Evolutionary conservation across 1,140 invertebrate genomes (phyloP).

Genomic region (Lordiphosa stackelbergi): DNA sequence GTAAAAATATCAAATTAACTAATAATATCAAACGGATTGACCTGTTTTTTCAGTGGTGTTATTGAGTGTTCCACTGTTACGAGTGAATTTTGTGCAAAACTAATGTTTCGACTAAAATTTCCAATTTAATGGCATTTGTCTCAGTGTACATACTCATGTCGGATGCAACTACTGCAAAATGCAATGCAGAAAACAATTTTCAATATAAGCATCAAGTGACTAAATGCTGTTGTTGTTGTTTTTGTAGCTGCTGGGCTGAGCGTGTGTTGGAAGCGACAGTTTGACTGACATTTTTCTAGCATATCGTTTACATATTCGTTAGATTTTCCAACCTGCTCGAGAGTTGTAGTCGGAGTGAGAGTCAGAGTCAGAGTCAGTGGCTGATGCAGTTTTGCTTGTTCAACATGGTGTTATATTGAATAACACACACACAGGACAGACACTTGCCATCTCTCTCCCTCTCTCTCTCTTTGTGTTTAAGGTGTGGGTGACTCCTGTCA

Average conservation of each 20-base stretch:
- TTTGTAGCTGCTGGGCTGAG: constrained; percentile 35
- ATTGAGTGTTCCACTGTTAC: too few relatives aligned
- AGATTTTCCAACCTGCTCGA: constrained; percentile 60
- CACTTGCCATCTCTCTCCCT: too few relatives aligned
- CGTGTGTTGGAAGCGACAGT: constrained; percentile 76
- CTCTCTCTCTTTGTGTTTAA: neutral
- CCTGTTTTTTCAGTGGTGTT: too few relatives aligned
- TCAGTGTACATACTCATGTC: constrained; percentile 33
- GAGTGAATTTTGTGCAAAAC: too few relatives aligned
- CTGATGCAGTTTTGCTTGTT: constrained; percentile 26
- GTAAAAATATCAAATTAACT: too few relatives aligned
- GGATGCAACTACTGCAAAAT: constrained; percentile 70
- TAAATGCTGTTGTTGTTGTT: constrained; percentile 53
- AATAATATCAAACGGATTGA: too few relatives aligned
- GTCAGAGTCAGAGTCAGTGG: too few relatives aligned
- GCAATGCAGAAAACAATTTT: constrained; percentile 70
- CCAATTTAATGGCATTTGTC: constrained; percentile 5
- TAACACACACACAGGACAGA: constrained; percentile 50
- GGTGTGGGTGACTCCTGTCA: constrained; percentile 61
- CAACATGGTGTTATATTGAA: constrained; percentile 72
- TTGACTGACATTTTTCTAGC: constrained; percentile 77
- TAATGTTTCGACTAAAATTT: too few relatives aligned
- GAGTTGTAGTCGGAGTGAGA: constrained; percentile 10
- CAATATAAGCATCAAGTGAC: constrained; percentile 75
- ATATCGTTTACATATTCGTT: constrained; percentile 76